Base-by-base conservation (phyloP, 64 coral and sea anemone species). In the Pocillopora verrucosa region DNA sequence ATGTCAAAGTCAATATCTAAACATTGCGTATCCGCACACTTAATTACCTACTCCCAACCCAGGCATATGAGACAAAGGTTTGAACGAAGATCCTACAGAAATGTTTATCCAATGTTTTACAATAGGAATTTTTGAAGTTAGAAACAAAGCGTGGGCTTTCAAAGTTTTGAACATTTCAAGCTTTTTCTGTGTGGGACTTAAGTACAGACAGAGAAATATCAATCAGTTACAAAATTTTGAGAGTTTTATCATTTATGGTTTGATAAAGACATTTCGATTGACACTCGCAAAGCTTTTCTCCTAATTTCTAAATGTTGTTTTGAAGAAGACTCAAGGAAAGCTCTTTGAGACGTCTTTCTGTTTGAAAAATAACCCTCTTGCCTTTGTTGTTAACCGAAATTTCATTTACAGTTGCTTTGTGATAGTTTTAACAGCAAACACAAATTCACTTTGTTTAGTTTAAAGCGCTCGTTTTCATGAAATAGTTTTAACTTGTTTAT, bases 1-100 rank as follows among this genome's bases (percentile, higher is more conserved):
- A 72, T 65, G 64, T 57, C 65, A 85, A 72, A 72, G 65, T 85
- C 36, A 85, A 72, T 58, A 85, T 72, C 19, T 62, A 70, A 70
- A 34, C 79, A 63, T 36, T 20, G 56, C 56, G 37, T 59, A 36
- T 63, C 36, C 79, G 59, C 13, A 51, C 62, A 68, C 61, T 45
- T 83, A 83, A 83, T 83, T 65, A 83, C 13, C 36, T 38, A n/a
- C 41, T 17, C 67, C 72, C 24, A 19, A 24, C 20, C 6, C 9
- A 24, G 5, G 25, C 25, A 70, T 24, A 20, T 70, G 20, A 24
- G 1, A 51, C 41, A 51, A 3, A 51, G 7, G 41, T 51, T 51
- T 51, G 41, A 51, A 1, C 3, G 22, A 70, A 70, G 11, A 63
- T 25, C 67, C 2, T 70, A 11, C 20, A 26, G 25, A 10, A 70